A percentile compares a stretch with the other conserved stretches of the same genome.
phyloP scores from a whole-genome alignment of 1,140 invertebrate genomes.

The Phocides pigmalion region DNA sequence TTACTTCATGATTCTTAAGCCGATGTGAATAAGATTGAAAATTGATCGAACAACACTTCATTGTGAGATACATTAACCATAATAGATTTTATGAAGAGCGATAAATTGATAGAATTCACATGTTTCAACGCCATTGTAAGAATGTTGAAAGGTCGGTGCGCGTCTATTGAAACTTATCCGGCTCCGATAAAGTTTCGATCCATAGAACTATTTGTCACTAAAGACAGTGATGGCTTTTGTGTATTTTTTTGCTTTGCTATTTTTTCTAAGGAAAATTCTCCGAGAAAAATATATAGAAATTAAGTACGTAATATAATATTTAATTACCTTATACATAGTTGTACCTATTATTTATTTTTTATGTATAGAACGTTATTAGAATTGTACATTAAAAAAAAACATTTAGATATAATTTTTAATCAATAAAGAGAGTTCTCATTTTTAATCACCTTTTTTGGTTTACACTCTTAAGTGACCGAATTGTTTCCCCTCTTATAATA shows the following conservation, averaged over 20 bases:
- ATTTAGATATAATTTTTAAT: too few species aligned
- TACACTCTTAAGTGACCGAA: too few species aligned
- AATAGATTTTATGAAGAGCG: constrained; percentile 36
- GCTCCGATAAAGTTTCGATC: constrained; percentile 44
- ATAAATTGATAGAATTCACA: constrained; percentile 64
- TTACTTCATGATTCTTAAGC: not conserved
- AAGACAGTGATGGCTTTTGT: constrained; percentile 13
- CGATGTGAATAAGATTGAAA: not conserved
- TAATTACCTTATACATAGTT: not conserved
- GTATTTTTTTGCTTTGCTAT: not conserved
- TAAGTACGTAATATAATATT: not conserved
- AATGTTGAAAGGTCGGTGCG: constrained; percentile 41
- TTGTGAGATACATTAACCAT: not conserved
- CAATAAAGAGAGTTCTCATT: too few species aligned
- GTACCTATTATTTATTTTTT: too few species aligned
- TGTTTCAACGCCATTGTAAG: constrained; percentile 60
- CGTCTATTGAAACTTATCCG: constrained; percentile 50
- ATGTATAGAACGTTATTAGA: too few species aligned
- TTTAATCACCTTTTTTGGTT: too few species aligned
- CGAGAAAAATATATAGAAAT: too few species aligned
- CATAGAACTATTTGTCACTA: constrained; percentile 34
- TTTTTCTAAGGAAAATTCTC: not conserved
- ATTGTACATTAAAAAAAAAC: too few species aligned
- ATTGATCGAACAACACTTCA: not conserved
- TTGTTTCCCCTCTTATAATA: too few species aligned